A percentile compares a stretch with the other conserved stretches of the same genome.
These are phyloP conservation scores for Euzophera pinguis DNA, from an alignment of 2,888 invertebrate genomes.

Conservation along the genomic window DNA sequence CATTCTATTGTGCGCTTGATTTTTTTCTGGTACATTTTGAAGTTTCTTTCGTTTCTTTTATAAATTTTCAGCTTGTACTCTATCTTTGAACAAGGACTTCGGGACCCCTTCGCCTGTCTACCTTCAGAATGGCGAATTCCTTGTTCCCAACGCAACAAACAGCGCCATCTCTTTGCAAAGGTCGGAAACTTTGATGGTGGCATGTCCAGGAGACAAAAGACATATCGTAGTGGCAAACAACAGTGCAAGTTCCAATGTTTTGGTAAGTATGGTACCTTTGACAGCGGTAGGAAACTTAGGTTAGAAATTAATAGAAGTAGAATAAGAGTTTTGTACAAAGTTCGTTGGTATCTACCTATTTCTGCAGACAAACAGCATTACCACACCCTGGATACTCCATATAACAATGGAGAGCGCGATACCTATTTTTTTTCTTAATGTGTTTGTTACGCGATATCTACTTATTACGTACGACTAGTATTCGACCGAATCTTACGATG, in stretches of 20 bases:
- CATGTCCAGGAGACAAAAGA: slow-evolving; percentile 49
- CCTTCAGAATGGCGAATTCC: slow-evolving; percentile 39
- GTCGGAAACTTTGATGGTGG: slow-evolving; percentile 41
- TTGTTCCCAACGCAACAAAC: slow-evolving; percentile 33
- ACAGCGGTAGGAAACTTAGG: too few relatives aligned
- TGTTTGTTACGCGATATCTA: too few relatives aligned
- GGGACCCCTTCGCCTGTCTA: slow-evolving; percentile 52
- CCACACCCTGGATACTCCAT: too few relatives aligned
- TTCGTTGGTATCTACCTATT: too few relatives aligned
- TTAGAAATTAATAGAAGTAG: too few relatives aligned
- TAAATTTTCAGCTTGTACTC: slow-evolving; percentile 54
- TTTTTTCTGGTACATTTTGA: neutral
- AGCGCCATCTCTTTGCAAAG: slow-evolving; percentile 41
- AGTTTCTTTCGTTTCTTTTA: too few relatives aligned
- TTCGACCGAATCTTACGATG: too few relatives aligned
- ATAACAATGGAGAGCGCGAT: too few relatives aligned
- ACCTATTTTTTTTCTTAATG: too few relatives aligned
- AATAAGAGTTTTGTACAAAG: too few relatives aligned
- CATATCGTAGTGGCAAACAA: slow-evolving; percentile 40
- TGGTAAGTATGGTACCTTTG: slow-evolving; percentile 35
- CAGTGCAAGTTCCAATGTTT: slow-evolving; percentile 31
- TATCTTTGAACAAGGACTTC: slow-evolving; percentile 51
- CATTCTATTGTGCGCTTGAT: neutral
- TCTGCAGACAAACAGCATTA: too few relatives aligned
- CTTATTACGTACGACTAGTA: too few relatives aligned